phyloP scores from a whole-genome alignment of 2,113 vertebrate genomes.

The Albula glossodonta region DNA sequence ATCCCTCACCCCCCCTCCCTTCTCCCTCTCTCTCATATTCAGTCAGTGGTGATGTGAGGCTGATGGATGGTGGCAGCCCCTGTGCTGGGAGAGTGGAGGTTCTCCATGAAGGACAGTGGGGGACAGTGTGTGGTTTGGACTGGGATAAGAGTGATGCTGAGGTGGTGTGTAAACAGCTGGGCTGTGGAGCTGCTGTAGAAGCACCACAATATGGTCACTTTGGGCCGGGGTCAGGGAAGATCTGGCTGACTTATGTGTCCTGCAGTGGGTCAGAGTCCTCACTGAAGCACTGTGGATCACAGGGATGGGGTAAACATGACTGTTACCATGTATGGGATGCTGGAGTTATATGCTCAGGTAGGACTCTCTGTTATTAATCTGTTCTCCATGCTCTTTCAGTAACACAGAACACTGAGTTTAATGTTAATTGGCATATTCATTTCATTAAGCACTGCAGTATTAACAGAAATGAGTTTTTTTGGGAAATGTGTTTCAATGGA shows the following conservation, averaged over 20 bases:
- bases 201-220: background rate
- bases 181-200: background rate
- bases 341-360: slow-evolving; percentile 22
- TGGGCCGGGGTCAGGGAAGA: background rate
- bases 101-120: background rate
- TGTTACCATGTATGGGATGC: background rate
- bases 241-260: slow-evolving; percentile 3
- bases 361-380: background rate
- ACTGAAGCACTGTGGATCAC: slow-evolving; percentile 1
- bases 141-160: background rate
- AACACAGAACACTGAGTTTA: no score
- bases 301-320: background rate
- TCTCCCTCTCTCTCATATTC: background rate
- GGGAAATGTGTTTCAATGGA: no score
- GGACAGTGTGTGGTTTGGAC: background rate
- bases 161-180: slow-evolving; percentile 28
- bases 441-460: no score
- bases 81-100: slow-evolving; percentile 19
- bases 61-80: background rate
- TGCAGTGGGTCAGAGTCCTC: slow-evolving; percentile 15
- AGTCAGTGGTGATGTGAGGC: slow-evolving; percentile 20
- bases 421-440: no score
- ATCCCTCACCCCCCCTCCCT: background rate
- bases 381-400: no score
- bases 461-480: no score